Percentiles rank a stretch among this genome's conserved stretches.
phyloP scores from a whole-genome alignment of 2,113 vertebrate species.

The Fulmarus glacialis region DNA sequence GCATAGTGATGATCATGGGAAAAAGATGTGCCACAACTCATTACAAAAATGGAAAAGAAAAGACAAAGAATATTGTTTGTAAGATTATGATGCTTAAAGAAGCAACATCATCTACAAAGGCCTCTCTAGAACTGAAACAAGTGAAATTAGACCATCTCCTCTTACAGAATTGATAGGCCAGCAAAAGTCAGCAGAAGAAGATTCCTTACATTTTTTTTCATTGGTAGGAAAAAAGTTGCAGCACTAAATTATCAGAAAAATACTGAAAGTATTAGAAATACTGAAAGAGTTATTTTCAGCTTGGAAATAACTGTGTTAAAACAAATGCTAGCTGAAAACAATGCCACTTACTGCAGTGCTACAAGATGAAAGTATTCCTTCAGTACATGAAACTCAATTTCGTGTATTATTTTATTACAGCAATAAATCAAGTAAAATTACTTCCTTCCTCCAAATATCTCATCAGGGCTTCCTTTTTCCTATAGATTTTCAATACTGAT shows the following conservation, averaged over 20 bases:
- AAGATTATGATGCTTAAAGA: background rate
- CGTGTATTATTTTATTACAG: background rate
- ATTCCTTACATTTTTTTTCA: background rate
- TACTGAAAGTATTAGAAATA: background rate
- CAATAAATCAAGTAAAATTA: background rate
- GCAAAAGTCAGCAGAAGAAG: background rate
- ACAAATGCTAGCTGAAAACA: background rate
- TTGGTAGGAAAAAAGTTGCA: background rate
- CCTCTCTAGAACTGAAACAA: background rate
- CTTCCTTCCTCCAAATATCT: background rate
- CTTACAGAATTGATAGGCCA: background rate
- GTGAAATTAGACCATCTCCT: background rate
- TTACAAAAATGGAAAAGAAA: background rate
- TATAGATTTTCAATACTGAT: background rate
- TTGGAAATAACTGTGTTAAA: background rate
- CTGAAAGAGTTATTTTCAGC: background rate
- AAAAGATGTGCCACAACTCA: background rate
- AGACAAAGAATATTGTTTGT: background rate
- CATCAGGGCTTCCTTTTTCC: background rate
- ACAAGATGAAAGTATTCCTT: background rate
- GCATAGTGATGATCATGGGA: background rate
- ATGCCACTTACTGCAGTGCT: background rate
- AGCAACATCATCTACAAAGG: background rate
- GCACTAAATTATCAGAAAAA: background rate
- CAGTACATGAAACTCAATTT: background rate